These are phyloP conservation scores for Monopterus albus DNA, from an alignment of 2,113 vertebrate species.

Conservation along the genomic window DNA sequence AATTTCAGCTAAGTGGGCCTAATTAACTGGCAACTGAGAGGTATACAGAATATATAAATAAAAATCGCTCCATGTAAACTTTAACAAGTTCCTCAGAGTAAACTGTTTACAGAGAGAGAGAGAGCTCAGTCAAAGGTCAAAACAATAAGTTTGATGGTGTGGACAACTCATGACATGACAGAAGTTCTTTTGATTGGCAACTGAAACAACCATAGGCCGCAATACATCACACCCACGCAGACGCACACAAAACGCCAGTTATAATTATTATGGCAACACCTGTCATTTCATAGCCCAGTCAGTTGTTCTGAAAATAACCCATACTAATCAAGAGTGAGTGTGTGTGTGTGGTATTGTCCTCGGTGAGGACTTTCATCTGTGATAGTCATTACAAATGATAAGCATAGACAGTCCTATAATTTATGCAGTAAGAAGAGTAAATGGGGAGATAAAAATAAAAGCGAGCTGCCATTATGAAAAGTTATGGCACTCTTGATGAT, in stretches of 20 bases:
- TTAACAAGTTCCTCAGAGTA: background rate
- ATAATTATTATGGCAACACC: constrained; percentile 43
- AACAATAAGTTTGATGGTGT: background rate
- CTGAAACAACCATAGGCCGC: background rate
- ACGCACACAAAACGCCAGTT: constrained; percentile 27
- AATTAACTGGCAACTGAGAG: background rate
- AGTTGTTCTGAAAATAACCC: constrained; percentile 42
- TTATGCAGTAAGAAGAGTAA: constrained; percentile 10
- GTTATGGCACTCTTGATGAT: background rate
- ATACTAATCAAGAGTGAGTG: constrained; percentile 15
- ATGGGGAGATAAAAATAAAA: constrained; percentile 6
- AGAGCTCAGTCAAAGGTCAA: background rate
- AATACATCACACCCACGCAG: constrained; percentile 23
- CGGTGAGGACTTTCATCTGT: constrained; percentile 12
- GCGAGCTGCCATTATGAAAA: background rate
- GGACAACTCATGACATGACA: background rate
- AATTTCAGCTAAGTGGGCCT: background rate
- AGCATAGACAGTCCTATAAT: constrained; percentile 11
- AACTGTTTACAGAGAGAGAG: background rate
- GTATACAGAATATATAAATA: background rate
- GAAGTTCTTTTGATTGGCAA: constrained; percentile 16
- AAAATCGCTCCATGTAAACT: background rate
- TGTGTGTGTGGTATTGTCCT: background rate
- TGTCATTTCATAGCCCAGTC: constrained; percentile 39
- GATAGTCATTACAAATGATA: constrained; percentile 33